Evolutionary conservation across 2,797 vertebrate species (phyloP).

Genomic region (Sylvia borin): DNA sequence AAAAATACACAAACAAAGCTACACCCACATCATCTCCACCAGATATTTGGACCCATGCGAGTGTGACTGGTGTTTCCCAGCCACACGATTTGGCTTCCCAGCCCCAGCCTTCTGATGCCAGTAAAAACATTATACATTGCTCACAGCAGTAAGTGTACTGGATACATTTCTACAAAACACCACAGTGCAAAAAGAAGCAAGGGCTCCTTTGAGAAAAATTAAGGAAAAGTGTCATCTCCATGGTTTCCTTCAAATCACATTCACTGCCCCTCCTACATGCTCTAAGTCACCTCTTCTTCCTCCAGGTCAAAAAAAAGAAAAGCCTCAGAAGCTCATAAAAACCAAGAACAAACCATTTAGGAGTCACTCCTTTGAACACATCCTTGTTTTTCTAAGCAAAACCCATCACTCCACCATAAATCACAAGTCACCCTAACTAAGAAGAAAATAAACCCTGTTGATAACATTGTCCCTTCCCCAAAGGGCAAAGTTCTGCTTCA

Average conservation of each 20-base stretch:
- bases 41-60: neutral
- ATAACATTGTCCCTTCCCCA: slow-evolving; percentile 26
- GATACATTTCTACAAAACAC: neutral
- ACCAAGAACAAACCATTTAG: slow-evolving; percentile 8
- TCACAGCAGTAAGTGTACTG: neutral
- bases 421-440: neutral
- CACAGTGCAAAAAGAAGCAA: neutral
- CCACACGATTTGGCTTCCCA: neutral
- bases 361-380: slow-evolving; percentile 40
- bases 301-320: neutral
- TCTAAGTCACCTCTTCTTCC: slow-evolving; percentile 10
- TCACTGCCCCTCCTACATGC: neutral
- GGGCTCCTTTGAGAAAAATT: neutral
- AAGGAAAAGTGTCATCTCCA: neutral
- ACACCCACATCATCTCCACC: slow-evolving; percentile 27
- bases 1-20: slow-evolving; percentile 21
- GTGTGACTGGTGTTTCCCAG: slow-evolving; percentile 32
- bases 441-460: slow-evolving; percentile 48
- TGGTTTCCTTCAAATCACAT: neutral
- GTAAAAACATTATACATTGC: slow-evolving; percentile 5
- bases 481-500: slow-evolving; percentile 54
- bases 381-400: slow-evolving; percentile 51
- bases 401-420: slow-evolving; percentile 29
- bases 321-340: slow-evolving; percentile 13
- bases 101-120: slow-evolving; percentile 7